A percentile compares a stretch with the other conserved stretches of the same genome.
Evolutionary conservation across 1,140 invertebrate species (phyloP).

Genomic region (Drosophila sp.): DNA sequence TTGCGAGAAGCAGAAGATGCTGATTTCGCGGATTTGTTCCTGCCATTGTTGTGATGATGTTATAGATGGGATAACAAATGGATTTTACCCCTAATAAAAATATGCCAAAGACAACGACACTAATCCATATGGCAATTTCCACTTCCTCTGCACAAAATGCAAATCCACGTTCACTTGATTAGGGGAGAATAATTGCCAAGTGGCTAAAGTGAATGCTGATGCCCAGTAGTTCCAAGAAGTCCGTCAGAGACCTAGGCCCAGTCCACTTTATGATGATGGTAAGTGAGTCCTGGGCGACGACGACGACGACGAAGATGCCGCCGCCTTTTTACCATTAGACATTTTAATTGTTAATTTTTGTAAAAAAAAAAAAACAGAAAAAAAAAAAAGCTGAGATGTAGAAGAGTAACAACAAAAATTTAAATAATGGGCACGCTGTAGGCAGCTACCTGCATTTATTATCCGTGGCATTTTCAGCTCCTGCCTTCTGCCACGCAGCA

Average conservation of each 20-base stretch:
- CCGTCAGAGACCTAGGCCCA: conserved; percentile 33
- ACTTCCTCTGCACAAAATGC: conserved; percentile 53
- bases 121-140: conserved; percentile 71
- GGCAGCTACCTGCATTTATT: conserved; percentile 78
- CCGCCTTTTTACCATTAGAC: conserved; percentile 66
- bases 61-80: conserved; percentile 24
- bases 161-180: conserved; percentile 28
- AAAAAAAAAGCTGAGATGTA: neutral
- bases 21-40: neutral
- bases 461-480: conserved; percentile 38
- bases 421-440: conserved; percentile 76
- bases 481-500: neutral
- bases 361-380: conserved; percentile 21
- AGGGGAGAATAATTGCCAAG: conserved; percentile 54
- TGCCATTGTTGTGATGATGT: neutral
- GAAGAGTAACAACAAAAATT: conserved; percentile 48
- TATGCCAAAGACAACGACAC: conserved; percentile 17
- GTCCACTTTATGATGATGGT: conserved; percentile 51
- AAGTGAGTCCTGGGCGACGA: conserved; percentile 10
- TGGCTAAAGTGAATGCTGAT: conserved; percentile 37
- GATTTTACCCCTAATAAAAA: conserved; percentile 47
- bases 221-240: conserved; percentile 66
- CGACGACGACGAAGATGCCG: conserved; percentile 2
- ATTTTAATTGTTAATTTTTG: conserved; percentile 80
- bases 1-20: neutral